A percentile compares a stretch with the other conserved stretches of the same genome.
Conservation (phyloP, 2,888 invertebrate species). For the Tenthredo scrophulariae region DNA sequence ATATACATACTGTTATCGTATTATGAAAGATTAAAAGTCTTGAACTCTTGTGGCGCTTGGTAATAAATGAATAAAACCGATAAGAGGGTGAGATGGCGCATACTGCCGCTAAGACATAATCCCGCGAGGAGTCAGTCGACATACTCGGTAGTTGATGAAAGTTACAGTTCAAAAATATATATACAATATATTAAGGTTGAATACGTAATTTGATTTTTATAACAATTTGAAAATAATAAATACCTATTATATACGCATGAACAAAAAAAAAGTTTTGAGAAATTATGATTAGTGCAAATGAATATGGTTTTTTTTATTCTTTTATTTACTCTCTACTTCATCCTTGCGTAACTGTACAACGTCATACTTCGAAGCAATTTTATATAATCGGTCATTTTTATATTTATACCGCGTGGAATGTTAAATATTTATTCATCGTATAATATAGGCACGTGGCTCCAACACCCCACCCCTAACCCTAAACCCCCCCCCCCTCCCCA, state of each 20-base stretch:
- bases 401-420: not conserved
- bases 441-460: not conserved
- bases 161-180: not conserved
- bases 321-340: too few relatives aligned
- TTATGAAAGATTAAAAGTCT: not conserved
- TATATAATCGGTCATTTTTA: not conserved
- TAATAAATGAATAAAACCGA: constrained; percentile 18
- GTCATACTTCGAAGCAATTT: not conserved
- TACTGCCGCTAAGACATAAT: not conserved
- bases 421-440: constrained; percentile 3
- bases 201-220: not conserved
- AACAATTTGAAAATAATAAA: not conserved
- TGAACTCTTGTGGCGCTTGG: not conserved
- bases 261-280: too few relatives aligned
- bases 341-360: not conserved
- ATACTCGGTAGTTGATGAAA: not conserved
- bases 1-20: not conserved
- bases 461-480: too few relatives aligned
- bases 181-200: not conserved
- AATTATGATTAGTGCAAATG: too few relatives aligned
- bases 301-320: not conserved
- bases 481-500: too few relatives aligned
- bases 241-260: too few relatives aligned
- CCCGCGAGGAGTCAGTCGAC: not conserved
- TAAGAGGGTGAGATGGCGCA: not conserved